phyloP scores from a whole-genome alignment of 2,113 vertebrate genomes.

The Numida meleagris region DNA sequence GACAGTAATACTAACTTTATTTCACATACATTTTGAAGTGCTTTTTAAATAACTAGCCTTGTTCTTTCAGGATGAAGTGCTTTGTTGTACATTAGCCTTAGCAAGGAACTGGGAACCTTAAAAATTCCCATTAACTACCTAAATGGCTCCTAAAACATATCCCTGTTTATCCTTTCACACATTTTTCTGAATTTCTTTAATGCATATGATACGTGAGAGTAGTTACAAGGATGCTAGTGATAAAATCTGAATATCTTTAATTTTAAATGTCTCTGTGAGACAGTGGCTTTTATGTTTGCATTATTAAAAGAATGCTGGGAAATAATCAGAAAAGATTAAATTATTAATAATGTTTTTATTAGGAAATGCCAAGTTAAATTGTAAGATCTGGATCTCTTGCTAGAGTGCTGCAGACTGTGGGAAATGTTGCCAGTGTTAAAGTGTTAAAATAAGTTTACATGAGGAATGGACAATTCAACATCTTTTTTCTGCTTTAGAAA shows the following conservation, averaged over 20 bases:
- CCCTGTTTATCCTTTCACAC: not conserved
- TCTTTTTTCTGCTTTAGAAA: not conserved
- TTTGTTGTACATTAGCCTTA: not conserved
- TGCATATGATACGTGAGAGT: accelerated
- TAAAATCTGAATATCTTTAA: not conserved
- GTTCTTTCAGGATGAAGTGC: not conserved
- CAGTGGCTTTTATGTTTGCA: not conserved
- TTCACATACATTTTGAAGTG: not conserved
- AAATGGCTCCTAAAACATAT: not conserved
- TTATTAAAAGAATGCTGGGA: not conserved
- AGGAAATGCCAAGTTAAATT: not conserved
- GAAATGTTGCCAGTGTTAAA: not conserved
- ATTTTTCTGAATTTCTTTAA: not conserved
- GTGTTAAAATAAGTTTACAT: not conserved
- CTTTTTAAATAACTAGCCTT: not conserved
- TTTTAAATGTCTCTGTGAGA: not conserved
- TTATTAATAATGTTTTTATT: not conserved
- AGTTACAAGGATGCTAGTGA: not conserved
- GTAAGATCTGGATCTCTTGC: slow-evolving; percentile 69
- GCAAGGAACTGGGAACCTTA: not conserved
- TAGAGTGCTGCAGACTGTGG: not conserved
- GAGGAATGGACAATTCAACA: not conserved
- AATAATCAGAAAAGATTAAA: not conserved
- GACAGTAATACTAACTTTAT: not conserved
- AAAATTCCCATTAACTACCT: not conserved